Base-by-base conservation (phyloP, 2,113 vertebrate species). In the Varanus salvator region DNA sequence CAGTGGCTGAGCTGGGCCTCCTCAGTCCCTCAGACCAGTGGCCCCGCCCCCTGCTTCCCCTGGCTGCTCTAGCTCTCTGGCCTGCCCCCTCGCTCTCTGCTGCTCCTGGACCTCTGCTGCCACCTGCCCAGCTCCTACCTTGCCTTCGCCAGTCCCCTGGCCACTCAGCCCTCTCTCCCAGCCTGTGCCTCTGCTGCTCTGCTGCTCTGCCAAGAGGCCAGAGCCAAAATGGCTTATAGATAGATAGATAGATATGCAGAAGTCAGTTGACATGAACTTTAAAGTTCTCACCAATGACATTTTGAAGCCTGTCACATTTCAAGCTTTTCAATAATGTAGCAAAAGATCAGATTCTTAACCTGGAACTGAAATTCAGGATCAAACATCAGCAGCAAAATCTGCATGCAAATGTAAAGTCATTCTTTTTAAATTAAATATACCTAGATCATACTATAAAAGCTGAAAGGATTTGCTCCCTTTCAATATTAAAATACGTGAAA, bases 251-350 rank as follows among this genome's bases (percentile, higher is more conserved):
- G n/a, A 48, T 23, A 84, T 52, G 71, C 17, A 69, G 38, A 25
- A 83, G 48, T 17, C 29, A 85, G 3, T 71, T 89, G 75, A 77
- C 8, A 80, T 89, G 2, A 44, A 80, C 82, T 86, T 64, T 48
- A 89, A 78, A 60, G 0, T 66, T 3, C 25, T 86, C 78, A 8
- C 71, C 60, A 88, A 87, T 90, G 72, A 77, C n/a, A 91, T 84
- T 93, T 89, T 89, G 1, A 0, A 90, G 52, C 11, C 80, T 9
- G 1, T 66, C 64, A 87, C 74, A 69, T 87, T 64, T 87, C 31
- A 38, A 50, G 15, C 23, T 85, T 88, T 60, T 89, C 72, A 85
- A 87, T 19, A 87, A 48, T 85, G 52, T 48, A 31, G 14, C 60
- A 50, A 90, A 84, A 87, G 0, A 84, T 89, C 81, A 72, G 8